Base-by-base conservation (phyloP, 2,888 invertebrate genomes). In the Melieria crassipennis region DNA sequence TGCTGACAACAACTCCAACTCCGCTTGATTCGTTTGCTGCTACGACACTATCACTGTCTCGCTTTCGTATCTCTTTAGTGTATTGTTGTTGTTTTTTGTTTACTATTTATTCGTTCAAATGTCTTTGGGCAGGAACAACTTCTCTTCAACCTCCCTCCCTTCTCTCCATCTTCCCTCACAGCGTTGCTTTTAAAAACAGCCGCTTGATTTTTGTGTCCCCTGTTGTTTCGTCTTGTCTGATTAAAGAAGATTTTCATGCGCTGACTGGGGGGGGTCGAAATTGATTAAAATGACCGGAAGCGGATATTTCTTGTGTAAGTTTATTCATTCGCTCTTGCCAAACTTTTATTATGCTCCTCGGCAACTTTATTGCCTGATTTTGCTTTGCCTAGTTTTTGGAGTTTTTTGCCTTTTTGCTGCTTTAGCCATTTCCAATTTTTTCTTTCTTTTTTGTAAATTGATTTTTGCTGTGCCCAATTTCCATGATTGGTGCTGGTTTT, bases 231-330 rank as follows among this genome's bases (percentile, higher is more conserved):
- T 62, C 43, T 62, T 69, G 61, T 50, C 71, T 63, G 67, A 67
- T 67, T 67, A 69, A 64, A 69, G 63, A 64, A 65, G 57, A 64
- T 71, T 63, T 13, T 48, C 55, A 71, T 47, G 13, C 42, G 30
- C 30, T 30, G 30, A 30, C 30, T 30, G 30, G 30, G 42, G 30
- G 42, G n/a, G 46, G 13, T n/a, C 13, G 61, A 61, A 61, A 61
- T 61, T 82, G 82, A 82, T 82, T 82, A 81, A 82, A 79, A 81
- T 81, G 83, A 79, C 82, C 79, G 78, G 80, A 80, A 79, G 78
- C 82, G 81, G 80, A 82, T 79, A 80, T 80, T 76, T 75, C 63
- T 75, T 70, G 68, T 71, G 70, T 69, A 73, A 75, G 73, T 76
- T 73, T 75, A 75, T 73, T 70, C 66, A 16, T 71, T 72, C 61